A percentile compares a stretch with the other conserved stretches of the same genome.
These are phyloP conservation scores for Henricia sp. DNA, from an alignment of 53 echinoderm and acorn worm species.

Conservation along the genomic window DNA sequence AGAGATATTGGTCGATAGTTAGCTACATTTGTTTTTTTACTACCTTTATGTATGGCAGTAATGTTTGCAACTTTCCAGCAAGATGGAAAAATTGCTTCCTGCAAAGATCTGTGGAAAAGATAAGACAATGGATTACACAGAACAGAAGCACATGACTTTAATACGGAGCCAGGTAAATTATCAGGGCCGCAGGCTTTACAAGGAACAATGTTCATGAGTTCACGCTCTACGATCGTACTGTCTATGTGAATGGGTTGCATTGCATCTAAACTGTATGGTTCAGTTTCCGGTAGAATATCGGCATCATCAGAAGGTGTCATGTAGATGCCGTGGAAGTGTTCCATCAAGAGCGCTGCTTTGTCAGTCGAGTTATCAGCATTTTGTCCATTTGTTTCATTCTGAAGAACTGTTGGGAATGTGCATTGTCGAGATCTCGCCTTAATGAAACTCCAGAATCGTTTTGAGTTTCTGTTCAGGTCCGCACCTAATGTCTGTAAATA, in stretches of 20 bases:
- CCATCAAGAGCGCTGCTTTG: not conserved
- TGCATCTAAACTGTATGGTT: not conserved
- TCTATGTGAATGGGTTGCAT: conserved; percentile 6
- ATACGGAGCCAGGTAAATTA: conserved; percentile 16
- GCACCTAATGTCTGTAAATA: conserved; percentile 8
- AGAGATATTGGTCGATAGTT: too few species aligned
- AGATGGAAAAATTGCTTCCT: not conserved
- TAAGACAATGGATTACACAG: conserved; percentile 9
- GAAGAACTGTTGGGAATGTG: not conserved
- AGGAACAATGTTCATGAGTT: not conserved
- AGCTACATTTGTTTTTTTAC: too few species aligned
- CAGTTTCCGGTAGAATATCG: not conserved
- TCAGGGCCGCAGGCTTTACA: conserved; percentile 29
- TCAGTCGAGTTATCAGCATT: not conserved
- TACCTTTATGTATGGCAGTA: too few species aligned
- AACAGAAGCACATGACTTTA: conserved; percentile 11
- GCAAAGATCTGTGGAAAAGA: conserved; percentile 6
- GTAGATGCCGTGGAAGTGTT: too few species aligned
- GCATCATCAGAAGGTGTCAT: too few species aligned
- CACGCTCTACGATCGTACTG: not conserved
- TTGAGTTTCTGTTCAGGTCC: conserved; percentile 1
- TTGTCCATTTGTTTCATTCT: not conserved
- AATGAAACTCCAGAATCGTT: not conserved
- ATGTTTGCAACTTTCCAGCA: conserved; percentile 3
- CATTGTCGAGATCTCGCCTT: not conserved